Evolutionary conservation across 2,888 invertebrate species (phyloP).

Genomic region (Chalcosyrphus nemorum): DNA sequence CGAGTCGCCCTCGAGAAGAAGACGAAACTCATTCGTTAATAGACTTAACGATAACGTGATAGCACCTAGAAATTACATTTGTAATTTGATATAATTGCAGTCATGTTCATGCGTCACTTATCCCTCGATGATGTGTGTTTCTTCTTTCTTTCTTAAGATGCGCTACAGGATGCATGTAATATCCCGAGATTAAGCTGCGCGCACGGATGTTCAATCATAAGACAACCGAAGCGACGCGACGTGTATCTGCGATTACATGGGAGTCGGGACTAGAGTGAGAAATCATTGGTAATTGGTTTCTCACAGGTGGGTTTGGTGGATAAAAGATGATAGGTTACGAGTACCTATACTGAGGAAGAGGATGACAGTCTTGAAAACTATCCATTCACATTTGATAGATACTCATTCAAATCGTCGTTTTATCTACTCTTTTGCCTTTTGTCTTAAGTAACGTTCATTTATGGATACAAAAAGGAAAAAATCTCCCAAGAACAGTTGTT

Average conservation of each 20-base stretch:
- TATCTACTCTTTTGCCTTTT: slow-evolving; percentile 40
- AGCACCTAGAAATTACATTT: slow-evolving; percentile 66
- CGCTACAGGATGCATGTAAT: slow-evolving; percentile 44
- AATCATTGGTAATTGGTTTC: slow-evolving; percentile 63
- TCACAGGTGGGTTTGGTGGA: slow-evolving; percentile 51
- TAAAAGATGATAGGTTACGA: not conserved
- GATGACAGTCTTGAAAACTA: not conserved
- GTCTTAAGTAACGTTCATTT: slow-evolving; percentile 52
- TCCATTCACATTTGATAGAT: not conserved
- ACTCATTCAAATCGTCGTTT: slow-evolving; percentile 13
- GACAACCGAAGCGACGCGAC: slow-evolving; percentile 5
- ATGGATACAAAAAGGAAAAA: slow-evolving; percentile 29
- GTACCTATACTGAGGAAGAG: too few species aligned
- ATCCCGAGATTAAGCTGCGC: slow-evolving; percentile 52
- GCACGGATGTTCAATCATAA: slow-evolving; percentile 11
- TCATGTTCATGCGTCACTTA: slow-evolving; percentile 58
- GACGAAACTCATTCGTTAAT: slow-evolving; percentile 41
- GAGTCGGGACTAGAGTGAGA: slow-evolving; percentile 57
- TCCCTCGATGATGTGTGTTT: slow-evolving; percentile 31
- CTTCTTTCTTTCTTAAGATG: not conserved
- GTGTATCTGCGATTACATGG: slow-evolving; percentile 29
- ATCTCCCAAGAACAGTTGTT: slow-evolving; percentile 60
- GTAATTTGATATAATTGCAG: slow-evolving; percentile 69
- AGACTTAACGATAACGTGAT: slow-evolving; percentile 59
- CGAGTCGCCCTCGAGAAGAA: slow-evolving; percentile 10